Evolutionary conservation across 2,888 invertebrate genomes (phyloP).

Genomic region (Patella ulyssiponensis): DNA sequence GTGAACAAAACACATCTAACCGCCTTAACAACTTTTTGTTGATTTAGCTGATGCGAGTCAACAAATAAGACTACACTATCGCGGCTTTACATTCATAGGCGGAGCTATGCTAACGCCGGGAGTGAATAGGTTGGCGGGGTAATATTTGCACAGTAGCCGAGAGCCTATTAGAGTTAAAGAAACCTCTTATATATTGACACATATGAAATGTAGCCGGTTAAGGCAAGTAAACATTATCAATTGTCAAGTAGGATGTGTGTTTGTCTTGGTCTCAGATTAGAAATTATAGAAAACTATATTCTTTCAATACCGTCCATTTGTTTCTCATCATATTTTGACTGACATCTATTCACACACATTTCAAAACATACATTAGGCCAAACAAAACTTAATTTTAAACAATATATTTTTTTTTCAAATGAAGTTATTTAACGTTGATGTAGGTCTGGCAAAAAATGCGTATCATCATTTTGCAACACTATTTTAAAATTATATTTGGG

Average conservation of each 20-base stretch:
- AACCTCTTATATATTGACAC: neutral
- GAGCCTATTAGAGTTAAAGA: constrained; percentile 11
- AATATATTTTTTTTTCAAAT: too few species aligned
- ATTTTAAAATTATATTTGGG: neutral
- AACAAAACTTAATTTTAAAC: neutral
- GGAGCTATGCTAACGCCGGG: neutral
- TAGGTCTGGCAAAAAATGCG: neutral
- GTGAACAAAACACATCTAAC: constrained; percentile 5
- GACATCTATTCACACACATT: neutral
- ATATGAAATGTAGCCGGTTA: constrained; percentile 4
- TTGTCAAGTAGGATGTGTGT: neutral
- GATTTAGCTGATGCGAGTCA: neutral
- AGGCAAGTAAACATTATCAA: constrained; percentile 7
- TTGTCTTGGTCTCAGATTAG: neutral
- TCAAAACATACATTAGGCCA: neutral
- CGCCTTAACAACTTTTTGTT: constrained; percentile 7
- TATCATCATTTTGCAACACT: neutral
- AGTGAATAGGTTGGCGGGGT: constrained; percentile 6
- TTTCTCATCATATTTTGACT: neutral
- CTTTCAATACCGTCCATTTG: neutral
- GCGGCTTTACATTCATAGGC: constrained; percentile 2
- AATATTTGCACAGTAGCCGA: constrained; percentile 5
- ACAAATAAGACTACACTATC: constrained; percentile 3
- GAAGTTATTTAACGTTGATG: neutral
- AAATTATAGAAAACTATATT: neutral